Evolutionary conservation across 1,140 invertebrate genomes (phyloP), one percentile per base, ranked within the genome.

Genomic region (Papilio xuthus): DNA sequence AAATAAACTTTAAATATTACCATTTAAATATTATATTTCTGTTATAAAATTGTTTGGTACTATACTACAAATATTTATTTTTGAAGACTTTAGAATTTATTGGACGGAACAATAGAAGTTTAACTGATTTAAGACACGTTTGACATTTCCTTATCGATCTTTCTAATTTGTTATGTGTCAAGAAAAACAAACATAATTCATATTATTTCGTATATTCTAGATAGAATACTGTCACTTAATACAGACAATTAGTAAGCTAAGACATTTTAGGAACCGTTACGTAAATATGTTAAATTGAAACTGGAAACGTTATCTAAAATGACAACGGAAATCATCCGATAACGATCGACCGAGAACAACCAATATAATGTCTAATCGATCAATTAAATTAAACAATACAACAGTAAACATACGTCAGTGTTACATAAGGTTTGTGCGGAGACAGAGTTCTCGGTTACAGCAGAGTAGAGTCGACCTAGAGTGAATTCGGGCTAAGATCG

Each of bases 401-500:
- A 44, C 20, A 12, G 70, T 72, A 41, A 12, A 72, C 70, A 44
- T 41, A 72, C 41, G 70, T 72, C 37, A 41, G 70, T 72, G n/a
- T 42, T 73, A 44, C 71, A 73, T 73, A 44, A 73, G 4, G 71
- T 9, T 3, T 42, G 20, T 72, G 12, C 15, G 20, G n/a, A 73
- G 42, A n/a, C n/a, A 73, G 37, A 47, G 4, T 20, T 13, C 42
- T 41, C 18, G 69, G 37, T 42, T 73, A 47, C 37, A 28, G 71
- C 71, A 47, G 18, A 53, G 18, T 20, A 20, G 4, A 9, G 50
- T 10, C 41, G 71, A 73, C 71, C 71, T 20, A 73, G 42, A 73
- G 42, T 73, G 71, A 73, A 73, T 44, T 47, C 71, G 41, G n/a
- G 79, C 53, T 72, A 26, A 90, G 90, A 93, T 93, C 88, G 90